Evolutionary conservation across 2,113 vertebrate species (phyloP).

Genomic region (Tamias sibiricus): DNA sequence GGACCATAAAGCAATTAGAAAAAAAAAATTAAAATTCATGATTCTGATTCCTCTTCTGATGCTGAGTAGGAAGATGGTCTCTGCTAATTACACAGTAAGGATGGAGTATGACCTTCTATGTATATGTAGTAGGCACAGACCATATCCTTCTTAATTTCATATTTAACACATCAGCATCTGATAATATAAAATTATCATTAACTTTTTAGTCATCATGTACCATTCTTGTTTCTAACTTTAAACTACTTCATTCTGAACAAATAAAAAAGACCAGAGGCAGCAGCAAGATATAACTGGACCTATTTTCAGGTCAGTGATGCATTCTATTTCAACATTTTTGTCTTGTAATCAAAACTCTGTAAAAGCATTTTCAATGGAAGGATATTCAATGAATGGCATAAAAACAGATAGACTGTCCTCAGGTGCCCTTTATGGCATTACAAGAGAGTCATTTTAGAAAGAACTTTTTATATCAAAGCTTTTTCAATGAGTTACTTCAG

Average conservation of each 20-base stretch:
- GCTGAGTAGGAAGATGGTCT: neutral
- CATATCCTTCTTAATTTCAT: neutral
- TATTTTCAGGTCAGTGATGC: slow-evolving; percentile 55
- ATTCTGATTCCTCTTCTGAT: neutral
- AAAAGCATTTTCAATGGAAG: slow-evolving; percentile 41
- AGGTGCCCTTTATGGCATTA: slow-evolving; percentile 37
- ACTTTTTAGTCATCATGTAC: neutral
- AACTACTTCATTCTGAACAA: slow-evolving; percentile 43
- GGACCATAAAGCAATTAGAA: neutral
- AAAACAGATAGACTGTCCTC: slow-evolving; percentile 49
- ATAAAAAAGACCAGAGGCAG: slow-evolving; percentile 22
- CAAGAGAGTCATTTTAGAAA: slow-evolving; percentile 62
- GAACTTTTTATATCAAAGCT: slow-evolving; percentile 50
- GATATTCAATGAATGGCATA: slow-evolving; percentile 7
- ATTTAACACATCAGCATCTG: slow-evolving; percentile 33
- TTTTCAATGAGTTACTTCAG: slow-evolving; percentile 52
- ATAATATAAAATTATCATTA: slow-evolving; percentile 56
- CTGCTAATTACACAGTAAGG: neutral
- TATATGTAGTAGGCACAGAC: neutral
- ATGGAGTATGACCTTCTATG: neutral
- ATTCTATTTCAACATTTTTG: slow-evolving; percentile 65
- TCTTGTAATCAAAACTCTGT: slow-evolving; percentile 48
- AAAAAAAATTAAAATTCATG: slow-evolving; percentile 26
- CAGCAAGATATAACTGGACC: slow-evolving; percentile 5
- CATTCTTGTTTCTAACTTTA: slow-evolving; percentile 54